Evolutionary conservation across 2,888 invertebrate genomes (phyloP), one percentile per base, ranked within the genome.

Genomic region (Drosophila recens): DNA sequence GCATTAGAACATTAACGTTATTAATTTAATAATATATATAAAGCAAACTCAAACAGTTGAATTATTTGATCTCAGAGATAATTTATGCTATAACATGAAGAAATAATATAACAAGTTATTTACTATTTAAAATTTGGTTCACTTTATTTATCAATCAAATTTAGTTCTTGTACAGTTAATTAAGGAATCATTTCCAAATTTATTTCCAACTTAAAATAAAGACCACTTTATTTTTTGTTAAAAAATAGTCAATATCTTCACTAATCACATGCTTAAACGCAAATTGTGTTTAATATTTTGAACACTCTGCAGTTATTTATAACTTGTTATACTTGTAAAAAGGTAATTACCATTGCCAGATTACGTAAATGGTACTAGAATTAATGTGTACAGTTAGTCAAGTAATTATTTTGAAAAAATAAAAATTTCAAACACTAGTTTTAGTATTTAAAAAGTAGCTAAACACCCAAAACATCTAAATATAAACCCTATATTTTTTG

Each of bases 361-460:
- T 76, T 76, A 78, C 79, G 73, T 76, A 78, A 78, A 58, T 42
- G 15, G 49, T 46, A 48, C 15, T 40, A 51, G 11, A 33, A 58
- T 57, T 62, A 30, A 34, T 56, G 36, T 51, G 45, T 15, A 38
- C 38, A 38, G n/a, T 38, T n/a, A n/a, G n/a, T 38, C n/a, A 38
- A n/a, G 38, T 38, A 38, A 38, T 13, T 38, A 13, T 38, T 8
- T 2, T 38, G 38, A 38, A n/a, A 38, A 38, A 6, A 6, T 38
- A n/a, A 6, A n/a, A 33, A 33, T 33, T 33, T 3, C 3, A 10
- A 10, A 33, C 0, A 10, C 3, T 33, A 3, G 8, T 33, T 17
- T 17, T 17, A 17, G 10, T 3, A 33, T 33, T 10, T 33, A 2
- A 36, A 36, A 38, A 38, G 5, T n/a, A 8, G n/a, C n/a, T 38